Evolutionary conservation across 2,888 invertebrate species (phyloP).

Genomic region (Andrena trimmerana): DNA sequence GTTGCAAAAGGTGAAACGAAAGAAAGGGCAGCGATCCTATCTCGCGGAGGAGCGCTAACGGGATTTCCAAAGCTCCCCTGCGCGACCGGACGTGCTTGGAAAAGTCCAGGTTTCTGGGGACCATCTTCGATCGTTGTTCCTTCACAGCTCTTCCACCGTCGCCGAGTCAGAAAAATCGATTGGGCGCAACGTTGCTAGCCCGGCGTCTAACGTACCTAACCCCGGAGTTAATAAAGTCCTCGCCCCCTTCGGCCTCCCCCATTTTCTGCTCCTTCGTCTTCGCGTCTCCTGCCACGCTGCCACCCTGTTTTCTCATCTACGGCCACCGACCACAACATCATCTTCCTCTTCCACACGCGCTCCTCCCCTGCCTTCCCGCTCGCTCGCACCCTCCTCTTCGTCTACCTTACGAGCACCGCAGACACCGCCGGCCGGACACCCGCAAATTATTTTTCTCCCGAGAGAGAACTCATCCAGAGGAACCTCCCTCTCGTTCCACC

Average conservation of each 20-base stretch:
- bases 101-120: constrained; percentile 60
- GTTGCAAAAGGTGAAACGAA: constrained; percentile 63
- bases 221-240: constrained; percentile 79
- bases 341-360: constrained; percentile 39
- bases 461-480: constrained; percentile 74
- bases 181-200: constrained; percentile 40
- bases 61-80: constrained; percentile 60
- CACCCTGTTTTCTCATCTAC: constrained; percentile 76
- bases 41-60: constrained; percentile 74
- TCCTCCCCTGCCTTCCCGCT: constrained; percentile 38
- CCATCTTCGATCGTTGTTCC: neutral
- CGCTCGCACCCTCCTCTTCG: constrained; percentile 49
- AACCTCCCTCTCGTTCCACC: constrained; percentile 44
- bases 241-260: constrained; percentile 49
- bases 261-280: constrained; percentile 45
- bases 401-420: constrained; percentile 75
- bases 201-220: constrained; percentile 74
- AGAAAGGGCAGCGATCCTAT: constrained; percentile 73
- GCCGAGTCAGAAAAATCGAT: constrained; percentile 19
- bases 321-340: constrained; percentile 76
- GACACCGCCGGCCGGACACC: constrained; percentile 78
- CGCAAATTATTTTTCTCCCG: constrained; percentile 82
- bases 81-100: constrained; percentile 41
- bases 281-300: constrained; percentile 55
- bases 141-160: neutral